These are phyloP conservation scores for Lophius americanus DNA, from an alignment of 2,797 vertebrate species.

Conservation along the genomic window DNA sequence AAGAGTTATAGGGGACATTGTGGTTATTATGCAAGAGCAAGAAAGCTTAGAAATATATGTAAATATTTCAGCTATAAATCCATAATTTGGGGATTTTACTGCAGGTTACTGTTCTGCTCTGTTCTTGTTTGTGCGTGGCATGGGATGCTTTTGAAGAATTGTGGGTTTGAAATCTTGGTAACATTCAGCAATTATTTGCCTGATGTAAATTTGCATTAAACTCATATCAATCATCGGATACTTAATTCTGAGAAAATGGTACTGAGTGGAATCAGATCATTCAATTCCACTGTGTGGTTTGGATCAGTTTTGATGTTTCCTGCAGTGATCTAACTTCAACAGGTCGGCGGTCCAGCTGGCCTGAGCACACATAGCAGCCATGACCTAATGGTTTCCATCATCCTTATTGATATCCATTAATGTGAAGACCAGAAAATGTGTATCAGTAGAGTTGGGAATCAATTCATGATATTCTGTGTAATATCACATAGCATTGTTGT, in stretches of 20 bases:
- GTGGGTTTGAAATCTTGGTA: slow-evolving; percentile 46
- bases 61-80: slow-evolving; percentile 9
- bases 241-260: slow-evolving; percentile 9
- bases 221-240: neutral
- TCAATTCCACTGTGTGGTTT: neutral
- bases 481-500: too few relatives aligned
- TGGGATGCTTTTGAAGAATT: slow-evolving; percentile 12
- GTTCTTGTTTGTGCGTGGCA: slow-evolving; percentile 16
- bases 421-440: slow-evolving; percentile 10
- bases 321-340: slow-evolving; percentile 26
- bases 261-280: neutral
- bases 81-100: slow-evolving; percentile 13
- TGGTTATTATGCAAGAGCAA: slow-evolving; percentile 45
- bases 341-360: slow-evolving; percentile 14
- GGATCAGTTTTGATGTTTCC: slow-evolving; percentile 11
- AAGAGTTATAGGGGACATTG: neutral
- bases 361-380: slow-evolving; percentile 12
- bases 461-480: too few relatives aligned
- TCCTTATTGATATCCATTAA: slow-evolving; percentile 36
- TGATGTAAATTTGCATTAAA: slow-evolving; percentile 43
- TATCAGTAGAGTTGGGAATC: too few relatives aligned
- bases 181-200: slow-evolving; percentile 41
- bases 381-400: slow-evolving; percentile 42
- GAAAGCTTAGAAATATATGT: slow-evolving; percentile 1
- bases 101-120: slow-evolving; percentile 9